These are phyloP conservation scores for Callopanchax toddi DNA, from an alignment of 2,113 vertebrate genomes.

Conservation along the genomic window DNA sequence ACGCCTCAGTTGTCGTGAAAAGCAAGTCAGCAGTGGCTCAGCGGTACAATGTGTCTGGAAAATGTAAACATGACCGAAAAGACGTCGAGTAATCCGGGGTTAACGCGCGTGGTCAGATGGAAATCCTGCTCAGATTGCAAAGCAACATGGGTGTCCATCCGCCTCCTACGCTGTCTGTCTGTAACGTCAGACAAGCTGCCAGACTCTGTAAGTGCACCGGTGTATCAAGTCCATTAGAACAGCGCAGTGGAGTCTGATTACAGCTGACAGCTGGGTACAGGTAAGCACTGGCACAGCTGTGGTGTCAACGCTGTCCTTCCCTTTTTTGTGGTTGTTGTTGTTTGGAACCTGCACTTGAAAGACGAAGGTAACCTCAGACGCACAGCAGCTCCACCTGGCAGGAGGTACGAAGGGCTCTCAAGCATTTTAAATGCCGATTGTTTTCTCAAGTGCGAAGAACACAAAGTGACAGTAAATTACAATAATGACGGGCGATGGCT, in stretches of 20 bases:
- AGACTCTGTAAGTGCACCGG: constrained; percentile 30
- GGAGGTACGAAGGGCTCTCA: constrained; percentile 14
- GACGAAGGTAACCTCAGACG: neutral
- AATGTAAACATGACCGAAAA: constrained; percentile 65
- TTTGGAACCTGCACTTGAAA: constrained; percentile 2
- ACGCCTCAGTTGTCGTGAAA: constrained; percentile 48
- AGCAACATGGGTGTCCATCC: constrained; percentile 71
- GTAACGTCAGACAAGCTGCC: constrained; percentile 56
- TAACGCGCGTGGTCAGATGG: constrained; percentile 65
- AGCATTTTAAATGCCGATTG: constrained; percentile 16
- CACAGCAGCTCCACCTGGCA: constrained; percentile 18
- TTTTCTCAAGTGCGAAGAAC: constrained; percentile 10
- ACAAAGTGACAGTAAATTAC: constrained; percentile 64
- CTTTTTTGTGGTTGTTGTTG: constrained; percentile 9
- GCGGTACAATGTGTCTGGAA: constrained; percentile 27
- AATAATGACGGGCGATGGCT: constrained; percentile 59
- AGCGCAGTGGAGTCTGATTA: constrained; percentile 49
- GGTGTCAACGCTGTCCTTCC: constrained; percentile 20
- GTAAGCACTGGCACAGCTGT: constrained; percentile 52
- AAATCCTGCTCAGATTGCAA: constrained; percentile 79
- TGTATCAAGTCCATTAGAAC: constrained; percentile 44
- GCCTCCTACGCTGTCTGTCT: constrained; percentile 50
- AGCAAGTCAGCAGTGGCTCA: constrained; percentile 29
- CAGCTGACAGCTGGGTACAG: constrained; percentile 54
- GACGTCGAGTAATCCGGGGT: constrained; percentile 66